Base-by-base conservation (phyloP, 2,113 vertebrate species). In the Reinhardtius hippoglossoides region DNA sequence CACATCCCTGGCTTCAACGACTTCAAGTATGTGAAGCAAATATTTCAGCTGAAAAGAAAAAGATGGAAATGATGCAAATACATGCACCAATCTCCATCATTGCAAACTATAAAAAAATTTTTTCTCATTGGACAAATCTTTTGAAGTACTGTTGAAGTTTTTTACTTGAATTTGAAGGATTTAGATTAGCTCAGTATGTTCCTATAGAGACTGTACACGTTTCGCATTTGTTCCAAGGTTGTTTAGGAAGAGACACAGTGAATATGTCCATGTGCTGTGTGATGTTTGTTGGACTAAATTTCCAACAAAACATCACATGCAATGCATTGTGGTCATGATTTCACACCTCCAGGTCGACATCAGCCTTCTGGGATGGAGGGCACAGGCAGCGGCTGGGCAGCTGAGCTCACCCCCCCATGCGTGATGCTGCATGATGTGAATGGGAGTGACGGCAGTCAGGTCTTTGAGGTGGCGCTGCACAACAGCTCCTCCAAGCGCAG, bases 401-500 rank as follows among this genome's bases (percentile, higher is more conserved):
- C 70, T 2, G 91, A 91, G 40, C 57, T 83, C 21, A 69, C 73
- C 46, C n/a, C 89, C 1, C 55, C 87, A 2, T 80, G 71, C 42
- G 57, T 55, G 23, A 57, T 46, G 61, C 84, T 58, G 60, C 84
- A 67, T 2, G 81, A 77, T 3, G 67, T 54, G 44, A 71, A 61
- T 3, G 85, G 78, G 9, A 95, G 86, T 5, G 61, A 78, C 89
- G 93, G 90, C 0, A 46, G 67, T 15, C 92, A 72, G 35, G 40
- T 88, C 58, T 94, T 91, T 0, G 93, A 95, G 85, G 94, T 95
- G 37, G 48, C 80, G 1, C 85, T 94, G 67, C 91, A 88, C 76
- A 96, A 95, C 58, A 57, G 8, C 89, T 94, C 96, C 26, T 85
- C 95, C 63, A 92, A 94, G 15, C 87, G 78, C 83, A 95, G 90